Evolutionary conservation across 1,140 invertebrate species (phyloP).

Genomic region (Neodiprion pinetum): DNA sequence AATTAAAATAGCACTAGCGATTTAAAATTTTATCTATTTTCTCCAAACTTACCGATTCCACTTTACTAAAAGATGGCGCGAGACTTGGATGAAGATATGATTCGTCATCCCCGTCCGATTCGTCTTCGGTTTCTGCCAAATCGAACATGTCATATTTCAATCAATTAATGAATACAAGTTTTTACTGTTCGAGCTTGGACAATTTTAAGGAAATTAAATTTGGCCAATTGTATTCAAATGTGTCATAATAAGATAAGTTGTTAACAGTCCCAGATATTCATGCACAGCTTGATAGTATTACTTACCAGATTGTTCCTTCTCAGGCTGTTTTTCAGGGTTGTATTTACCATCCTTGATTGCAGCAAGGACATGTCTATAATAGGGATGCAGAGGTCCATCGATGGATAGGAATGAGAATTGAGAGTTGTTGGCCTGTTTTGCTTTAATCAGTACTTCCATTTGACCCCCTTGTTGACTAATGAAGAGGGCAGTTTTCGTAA

Average conservation of each 20-base stretch:
- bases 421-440: constrained; percentile 92
- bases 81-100: constrained; percentile 86
- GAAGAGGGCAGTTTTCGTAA: constrained; percentile 96
- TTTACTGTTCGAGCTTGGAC: too few species aligned
- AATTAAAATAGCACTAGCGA: constrained; percentile 16
- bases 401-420: constrained; percentile 95
- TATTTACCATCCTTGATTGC: constrained; percentile 86
- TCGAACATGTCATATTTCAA: too few species aligned
- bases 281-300: too few species aligned
- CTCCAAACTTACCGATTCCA: constrained; percentile 66
- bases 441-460: constrained; percentile 98
- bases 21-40: constrained; percentile 16
- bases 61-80: constrained; percentile 60
- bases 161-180: too few species aligned
- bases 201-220: constrained; percentile 18
- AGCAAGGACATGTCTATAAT: constrained; percentile 85
- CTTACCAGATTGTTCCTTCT: constrained; percentile 63
- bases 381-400: constrained; percentile 83
- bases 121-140: constrained; percentile 59
- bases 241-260: too few species aligned
- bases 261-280: too few species aligned
- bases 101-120: constrained; percentile 66
- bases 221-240: neutral
- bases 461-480: constrained; percentile 92
- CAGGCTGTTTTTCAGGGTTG: constrained; percentile 65